Percentiles rank a stretch among this genome's conserved stretches.
These are phyloP conservation scores for Metopolophium dirhodum DNA, from an alignment of 1,140 invertebrate species.

Conservation along the genomic window DNA sequence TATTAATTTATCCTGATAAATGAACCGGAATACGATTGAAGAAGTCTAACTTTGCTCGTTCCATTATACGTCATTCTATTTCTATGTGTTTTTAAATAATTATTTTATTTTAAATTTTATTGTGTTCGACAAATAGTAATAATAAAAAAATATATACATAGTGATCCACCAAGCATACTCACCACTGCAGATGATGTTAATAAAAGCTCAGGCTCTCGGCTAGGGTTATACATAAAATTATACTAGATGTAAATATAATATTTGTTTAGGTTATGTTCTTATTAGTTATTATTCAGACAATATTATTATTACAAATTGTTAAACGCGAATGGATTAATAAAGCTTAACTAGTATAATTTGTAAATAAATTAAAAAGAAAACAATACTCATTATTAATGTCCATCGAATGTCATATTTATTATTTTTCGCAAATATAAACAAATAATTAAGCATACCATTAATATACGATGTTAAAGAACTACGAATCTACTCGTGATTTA, in stretches of 20 bases:
- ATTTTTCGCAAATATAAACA: neutral
- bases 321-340: no score
- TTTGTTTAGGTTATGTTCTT: neutral
- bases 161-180: no score
- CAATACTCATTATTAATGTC: neutral
- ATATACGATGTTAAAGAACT: neutral
- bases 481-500: no score
- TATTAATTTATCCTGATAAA: conserved; percentile 25
- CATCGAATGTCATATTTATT: neutral
- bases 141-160: neutral
- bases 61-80: neutral
- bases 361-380: neutral
- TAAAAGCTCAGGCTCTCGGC: neutral
- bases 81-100: neutral
- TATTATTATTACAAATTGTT: neutral
- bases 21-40: conserved; percentile 16
- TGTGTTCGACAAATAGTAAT: neutral
- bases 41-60: neutral
- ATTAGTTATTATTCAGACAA: neutral
- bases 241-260: neutral
- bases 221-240: neutral
- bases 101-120: neutral
- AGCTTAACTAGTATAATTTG: no score
- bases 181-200: neutral
- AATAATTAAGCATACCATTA: neutral